Percentiles rank a stretch among this genome's conserved stretches.
Evolutionary conservation across 92 coral and sea anemone species (phyloP).

Genomic region (Epizoanthus rinbou): DNA sequence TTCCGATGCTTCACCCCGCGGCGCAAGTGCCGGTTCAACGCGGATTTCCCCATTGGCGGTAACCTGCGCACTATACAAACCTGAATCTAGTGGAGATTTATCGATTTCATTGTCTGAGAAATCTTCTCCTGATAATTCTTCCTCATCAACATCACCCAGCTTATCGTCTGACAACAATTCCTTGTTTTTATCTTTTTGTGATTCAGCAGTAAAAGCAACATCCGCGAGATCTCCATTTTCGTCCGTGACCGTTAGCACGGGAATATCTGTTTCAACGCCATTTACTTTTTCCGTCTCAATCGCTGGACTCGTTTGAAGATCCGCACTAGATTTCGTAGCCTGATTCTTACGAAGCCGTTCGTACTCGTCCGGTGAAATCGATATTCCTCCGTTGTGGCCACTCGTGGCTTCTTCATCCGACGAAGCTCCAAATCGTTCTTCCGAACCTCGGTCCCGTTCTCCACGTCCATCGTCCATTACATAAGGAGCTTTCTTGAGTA

Average conservation of each 20-base stretch:
- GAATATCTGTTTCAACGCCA: constrained; percentile 46
- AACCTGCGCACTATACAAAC: constrained; percentile 35
- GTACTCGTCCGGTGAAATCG: constrained; percentile 73
- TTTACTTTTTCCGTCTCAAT: neutral
- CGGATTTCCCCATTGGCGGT: constrained; percentile 7
- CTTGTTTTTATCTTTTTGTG: neutral
- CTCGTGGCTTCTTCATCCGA: constrained; percentile 17
- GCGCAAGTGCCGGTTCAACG: neutral
- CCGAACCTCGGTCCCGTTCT: constrained; percentile 23
- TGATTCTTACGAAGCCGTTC: constrained; percentile 49
- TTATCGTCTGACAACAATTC: neutral
- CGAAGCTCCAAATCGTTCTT: constrained; percentile 28
- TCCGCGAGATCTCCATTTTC: constrained; percentile 72
- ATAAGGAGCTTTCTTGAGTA: constrained; percentile 56
- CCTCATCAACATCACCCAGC: neutral
- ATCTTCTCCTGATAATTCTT: constrained; percentile 14
- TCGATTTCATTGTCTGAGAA: constrained; percentile 7
- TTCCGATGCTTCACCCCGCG: neutral
- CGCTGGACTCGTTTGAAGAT: constrained; percentile 3
- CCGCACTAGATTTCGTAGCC: constrained; percentile 37
- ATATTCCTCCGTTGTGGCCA: constrained; percentile 50
- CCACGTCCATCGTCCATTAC: constrained; percentile 39
- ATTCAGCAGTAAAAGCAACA: constrained; percentile 14
- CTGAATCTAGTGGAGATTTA: constrained; percentile 48
- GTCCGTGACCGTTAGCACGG: constrained; percentile 74